Conservation (phyloP, 2,888 invertebrate species). For the Limenitis arthemis region DNA sequence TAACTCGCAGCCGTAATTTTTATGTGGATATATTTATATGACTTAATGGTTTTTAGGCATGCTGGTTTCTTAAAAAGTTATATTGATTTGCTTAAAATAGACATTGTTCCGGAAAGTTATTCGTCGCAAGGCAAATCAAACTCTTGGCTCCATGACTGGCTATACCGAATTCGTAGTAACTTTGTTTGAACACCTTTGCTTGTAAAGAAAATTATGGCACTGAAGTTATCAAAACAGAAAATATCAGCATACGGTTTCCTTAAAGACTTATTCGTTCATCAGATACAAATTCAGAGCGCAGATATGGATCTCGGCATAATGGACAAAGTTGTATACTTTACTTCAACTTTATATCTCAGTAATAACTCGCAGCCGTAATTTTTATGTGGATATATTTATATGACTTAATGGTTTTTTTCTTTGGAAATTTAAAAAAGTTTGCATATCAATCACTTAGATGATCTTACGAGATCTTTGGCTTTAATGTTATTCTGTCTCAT, state of each 20-base stretch:
- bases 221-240: background rate
- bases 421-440: constrained; percentile 3
- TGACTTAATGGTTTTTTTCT: constrained; percentile 20
- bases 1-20: constrained; percentile 29
- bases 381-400: constrained; percentile 23
- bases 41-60: constrained; percentile 22
- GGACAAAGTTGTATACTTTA: constrained; percentile 34
- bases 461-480: background rate
- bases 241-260: constrained; percentile 6
- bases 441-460: constrained; percentile 16
- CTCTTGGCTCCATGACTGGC: too few relatives aligned
- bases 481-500: background rate
- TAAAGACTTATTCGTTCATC: constrained; percentile 24
- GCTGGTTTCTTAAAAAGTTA: too few relatives aligned
- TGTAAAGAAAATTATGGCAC: too few relatives aligned
- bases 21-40: constrained; percentile 22
- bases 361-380: constrained; percentile 31
- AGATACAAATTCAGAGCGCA: constrained; percentile 36
- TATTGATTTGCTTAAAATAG: too few relatives aligned
- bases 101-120: too few relatives aligned
- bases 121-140: too few relatives aligned
- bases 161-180: too few relatives aligned
- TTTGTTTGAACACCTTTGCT: too few relatives aligned
- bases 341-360: constrained; percentile 29
- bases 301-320: constrained; percentile 37